Base-by-base conservation (phyloP, 2,113 vertebrate species). In the Siniperca chuatsi region DNA sequence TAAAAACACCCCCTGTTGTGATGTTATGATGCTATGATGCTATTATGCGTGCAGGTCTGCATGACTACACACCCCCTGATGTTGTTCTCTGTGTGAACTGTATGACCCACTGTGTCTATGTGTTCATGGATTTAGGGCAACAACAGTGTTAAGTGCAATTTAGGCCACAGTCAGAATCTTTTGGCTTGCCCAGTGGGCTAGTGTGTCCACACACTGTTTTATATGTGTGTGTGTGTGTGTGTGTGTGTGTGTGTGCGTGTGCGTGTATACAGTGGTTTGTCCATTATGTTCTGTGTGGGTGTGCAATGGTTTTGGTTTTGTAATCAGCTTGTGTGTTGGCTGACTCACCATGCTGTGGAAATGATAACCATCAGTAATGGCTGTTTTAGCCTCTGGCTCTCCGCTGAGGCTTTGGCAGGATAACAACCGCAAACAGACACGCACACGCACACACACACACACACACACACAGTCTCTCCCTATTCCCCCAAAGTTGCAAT, bases 271-370 rank as follows among this genome's bases (percentile, higher is more conserved):
- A 64, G 60, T 37, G 80, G 80, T 83, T 85, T 65, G 76, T 74
- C 48, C 66, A 60, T 76, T 79, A 70, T 81, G 71, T 16, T 16
- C 54, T 72, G 73, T 72, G 61, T 21, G 33, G 75, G 79, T 62
- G 55, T 54, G 44, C 57, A 10, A 75, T 78, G 87, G 80, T 92
- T 93, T 88, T 85, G 88, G 81, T 87, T 82, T 88, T 81, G 57
- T 92, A 91, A 93, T 94, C 91, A 90, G 92, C 87, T 87, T 92
- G 87, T 71, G 76, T 89, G 83, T 90, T 93, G 87, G 91, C 93
- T 82, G 87, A 74, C 71, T 87, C 50, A 9, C 73, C 33, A 9
- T 40, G 25, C 68, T 37, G 81, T 84, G 83, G 89, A 86, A 90
- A 92, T 79, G 87, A 92, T 91, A 93, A 91, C 85, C 64, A 76